phyloP scores from a whole-genome alignment of 2,113 vertebrate genomes.

The Sorex fumeus region DNA sequence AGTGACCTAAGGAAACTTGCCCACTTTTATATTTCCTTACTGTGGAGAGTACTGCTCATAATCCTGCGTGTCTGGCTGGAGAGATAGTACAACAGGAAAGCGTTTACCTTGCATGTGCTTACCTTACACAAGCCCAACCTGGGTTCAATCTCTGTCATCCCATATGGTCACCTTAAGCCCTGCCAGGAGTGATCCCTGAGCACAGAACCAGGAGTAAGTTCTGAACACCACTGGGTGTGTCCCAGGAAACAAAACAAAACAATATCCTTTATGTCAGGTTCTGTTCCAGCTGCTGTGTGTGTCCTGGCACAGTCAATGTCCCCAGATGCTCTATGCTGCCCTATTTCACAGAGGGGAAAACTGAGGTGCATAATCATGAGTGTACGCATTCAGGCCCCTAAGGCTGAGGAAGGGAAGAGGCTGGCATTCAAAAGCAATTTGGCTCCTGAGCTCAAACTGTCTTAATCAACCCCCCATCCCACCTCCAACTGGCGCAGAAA shows the following conservation, averaged over 20 bases:
- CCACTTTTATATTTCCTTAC: background rate
- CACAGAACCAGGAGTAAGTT: too few relatives aligned
- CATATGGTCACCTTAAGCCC: too few relatives aligned
- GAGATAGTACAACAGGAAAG: too few relatives aligned
- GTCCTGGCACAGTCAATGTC: too few relatives aligned
- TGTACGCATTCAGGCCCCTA: background rate
- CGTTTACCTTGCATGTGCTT: too few relatives aligned
- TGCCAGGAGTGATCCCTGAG: too few relatives aligned
- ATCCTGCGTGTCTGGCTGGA: too few relatives aligned
- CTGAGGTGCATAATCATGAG: background rate
- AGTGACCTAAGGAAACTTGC: background rate
- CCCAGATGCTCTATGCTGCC: background rate
- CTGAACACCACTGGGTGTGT: too few relatives aligned
- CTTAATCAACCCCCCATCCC: background rate
- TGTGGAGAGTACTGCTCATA: background rate
- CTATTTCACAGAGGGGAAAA: slow-evolving; percentile 31
- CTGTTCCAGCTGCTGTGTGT: background rate
- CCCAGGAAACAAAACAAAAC: too few relatives aligned
- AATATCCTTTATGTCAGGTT: too few relatives aligned
- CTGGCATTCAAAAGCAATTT: background rate
- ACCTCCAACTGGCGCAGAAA: background rate
- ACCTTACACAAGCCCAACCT: too few relatives aligned
- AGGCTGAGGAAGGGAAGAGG: background rate
- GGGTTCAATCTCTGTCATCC: too few relatives aligned
- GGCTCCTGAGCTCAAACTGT: background rate